phyloP scores from a whole-genome alignment of 2,797 vertebrate species.

The Alectoris magna region DNA sequence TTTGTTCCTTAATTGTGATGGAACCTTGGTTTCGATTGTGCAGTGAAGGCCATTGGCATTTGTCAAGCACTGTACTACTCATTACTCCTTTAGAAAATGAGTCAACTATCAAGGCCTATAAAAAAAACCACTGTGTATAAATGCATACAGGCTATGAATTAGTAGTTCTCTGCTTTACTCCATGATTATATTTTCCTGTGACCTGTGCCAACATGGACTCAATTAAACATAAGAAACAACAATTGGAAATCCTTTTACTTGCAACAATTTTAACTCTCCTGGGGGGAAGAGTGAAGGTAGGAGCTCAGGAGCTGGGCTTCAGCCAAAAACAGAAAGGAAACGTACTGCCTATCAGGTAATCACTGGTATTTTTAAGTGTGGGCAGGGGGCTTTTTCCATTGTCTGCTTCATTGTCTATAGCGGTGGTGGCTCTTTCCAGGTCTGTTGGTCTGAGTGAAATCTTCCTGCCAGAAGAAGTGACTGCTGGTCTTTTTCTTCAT shows the following conservation, averaged over 20 bases:
- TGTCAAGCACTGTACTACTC: rapidly evolving
- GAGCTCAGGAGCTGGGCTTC: neutral
- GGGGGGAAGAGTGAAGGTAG: neutral
- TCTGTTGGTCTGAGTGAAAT: neutral
- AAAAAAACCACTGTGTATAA: too few relatives aligned
- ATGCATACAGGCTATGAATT: neutral
- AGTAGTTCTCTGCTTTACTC: neutral
- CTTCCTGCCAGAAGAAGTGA: neutral
- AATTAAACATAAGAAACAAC: neutral
- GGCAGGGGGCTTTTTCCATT: neutral
- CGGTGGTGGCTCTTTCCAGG: neutral
- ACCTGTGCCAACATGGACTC: neutral
- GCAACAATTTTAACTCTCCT: neutral
- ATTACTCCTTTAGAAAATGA: neutral
- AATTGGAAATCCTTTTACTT: neutral
- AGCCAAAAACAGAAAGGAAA: neutral
- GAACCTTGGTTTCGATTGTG: neutral
- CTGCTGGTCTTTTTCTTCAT: neutral
- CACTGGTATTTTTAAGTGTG: neutral
- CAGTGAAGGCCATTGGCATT: neutral
- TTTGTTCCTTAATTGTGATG: neutral
- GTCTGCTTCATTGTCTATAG: neutral
- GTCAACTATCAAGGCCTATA: neutral
- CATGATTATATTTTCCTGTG: neutral
- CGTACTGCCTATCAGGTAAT: neutral